These are phyloP conservation scores for Platorchestia sp. DNA, from an alignment of 1,140 invertebrate species.

Conservation along the genomic window DNA sequence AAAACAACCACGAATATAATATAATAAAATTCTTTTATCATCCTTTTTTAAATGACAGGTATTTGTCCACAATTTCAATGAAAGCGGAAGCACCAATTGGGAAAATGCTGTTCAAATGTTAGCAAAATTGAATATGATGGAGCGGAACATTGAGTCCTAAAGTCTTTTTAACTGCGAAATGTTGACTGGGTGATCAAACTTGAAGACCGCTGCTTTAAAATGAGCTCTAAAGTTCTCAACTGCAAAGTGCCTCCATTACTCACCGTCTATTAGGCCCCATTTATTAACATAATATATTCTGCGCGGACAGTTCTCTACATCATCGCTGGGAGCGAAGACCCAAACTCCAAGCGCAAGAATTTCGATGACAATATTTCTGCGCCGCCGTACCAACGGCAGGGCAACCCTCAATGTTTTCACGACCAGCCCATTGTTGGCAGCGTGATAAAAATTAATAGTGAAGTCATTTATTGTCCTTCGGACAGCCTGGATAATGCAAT, in stretches of 20 bases:
- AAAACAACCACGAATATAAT: too few species aligned
- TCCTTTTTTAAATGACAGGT: too few species aligned
- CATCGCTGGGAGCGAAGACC: not conserved
- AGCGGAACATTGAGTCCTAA: not conserved
- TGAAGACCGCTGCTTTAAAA: not conserved
- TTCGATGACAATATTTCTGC: slow-evolving; percentile 1
- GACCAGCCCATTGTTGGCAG: not conserved
- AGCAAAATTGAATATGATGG: not conserved
- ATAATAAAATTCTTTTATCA: too few species aligned
- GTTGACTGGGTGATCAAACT: not conserved
- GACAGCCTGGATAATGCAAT: not conserved
- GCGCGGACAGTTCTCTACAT: not conserved
- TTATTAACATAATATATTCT: not conserved
- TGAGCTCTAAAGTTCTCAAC: slow-evolving; percentile 1
- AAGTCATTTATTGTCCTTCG: not conserved
- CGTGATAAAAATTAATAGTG: not conserved
- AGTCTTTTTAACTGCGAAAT: not conserved
- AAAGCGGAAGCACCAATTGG: not conserved
- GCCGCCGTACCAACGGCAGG: not conserved
- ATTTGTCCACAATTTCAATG: not conserved
- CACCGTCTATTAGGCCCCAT: not conserved
- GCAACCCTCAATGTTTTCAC: not conserved
- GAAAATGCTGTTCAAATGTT: not conserved
- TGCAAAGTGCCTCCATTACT: not conserved
- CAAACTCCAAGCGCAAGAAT: not conserved